Base-by-base conservation (phyloP, 2,797 vertebrate species). In the Iguana delicatissima region DNA sequence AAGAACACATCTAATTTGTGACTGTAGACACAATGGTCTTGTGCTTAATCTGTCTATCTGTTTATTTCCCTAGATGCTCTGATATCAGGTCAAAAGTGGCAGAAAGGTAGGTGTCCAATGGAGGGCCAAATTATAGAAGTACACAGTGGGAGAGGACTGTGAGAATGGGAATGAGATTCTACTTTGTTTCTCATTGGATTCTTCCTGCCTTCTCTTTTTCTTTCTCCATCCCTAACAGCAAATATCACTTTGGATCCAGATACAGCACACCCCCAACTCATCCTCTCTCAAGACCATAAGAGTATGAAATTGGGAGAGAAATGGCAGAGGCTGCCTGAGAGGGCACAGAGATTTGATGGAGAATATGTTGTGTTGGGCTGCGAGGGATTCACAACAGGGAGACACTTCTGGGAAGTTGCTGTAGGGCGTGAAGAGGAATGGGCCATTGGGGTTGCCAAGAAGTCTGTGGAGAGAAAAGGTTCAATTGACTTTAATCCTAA, bases 391-490 rank as follows among this genome's bases (percentile, higher is more conserved):
- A 77, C 55, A 46, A 10, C 9, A 0, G 86, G 74, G 4, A 46
- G 86, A 64, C 74, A 87, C n/a, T 87, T 79, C 74, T 87, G 86
- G 86, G 57, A 87, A 64, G 74, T 80, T 16, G 16, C 6, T 12
- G 26, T 87, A 20, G 57, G 10, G 13, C n/a, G 4, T 50, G 29
- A 87, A 76, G 42, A 50, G 29, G 16, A 50, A n/a, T 87, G 86
- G 86, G 38, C 57, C 6, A 29, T 80, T 9, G 86, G 86, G 10
- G 76, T 87, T 1, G 76, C 29, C 76, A 29, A 0, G 20, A 79
- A 87, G 38, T n/a, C 38, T 64, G 59, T 87, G 73, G 50, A 46
- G 16, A 79, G 86, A 62, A 87, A 87, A 18, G 86, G 59, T 20
- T 6, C 1, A 2, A 46, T 80, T 46, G 29, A 10, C 3, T 46